Evolutionary conservation across 2,113 vertebrate species (phyloP), one percentile per base, ranked within the genome.

Genomic region (Peromyscus polionotus): DNA sequence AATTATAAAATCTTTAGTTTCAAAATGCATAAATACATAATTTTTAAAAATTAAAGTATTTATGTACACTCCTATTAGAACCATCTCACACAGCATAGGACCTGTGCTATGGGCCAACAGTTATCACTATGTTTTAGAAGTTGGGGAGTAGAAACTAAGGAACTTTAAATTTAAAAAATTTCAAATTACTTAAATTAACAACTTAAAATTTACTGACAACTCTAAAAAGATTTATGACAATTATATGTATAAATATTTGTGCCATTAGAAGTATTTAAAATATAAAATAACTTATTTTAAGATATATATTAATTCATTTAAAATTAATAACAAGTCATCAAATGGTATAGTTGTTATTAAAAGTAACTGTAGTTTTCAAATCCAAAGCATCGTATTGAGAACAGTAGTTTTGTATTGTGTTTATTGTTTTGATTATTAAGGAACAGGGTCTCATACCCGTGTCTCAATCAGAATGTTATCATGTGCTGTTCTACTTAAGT

Each of bases 151-250:
- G 39, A 79, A 28, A 59, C 17, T 89, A 59, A 54, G 57, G 57
- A 59, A 59, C 57, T 16, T 59, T 59, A 16, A 59, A 59, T 59
- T 59, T 59, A 3, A 59, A 59, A 59, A 59, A 59, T 4, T 17
- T 59, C 17, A 59, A 59, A 59, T 59, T 59, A 59, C 57, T 59
- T 59, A 59, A 59, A 19, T 59, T 59, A 59, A 59, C 57, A 16
- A 59, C 57, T 59, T 59, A 95, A 95, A 94, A 90, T 33, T 57
- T 90, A 90, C 36, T 91, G 28, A 77, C 9, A 91, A 76, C 4
- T 54, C 87, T 75, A 72, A 67, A 75, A 85, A 54, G 10, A 54
- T 54, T 54, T 54, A 54, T 54, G 48, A 54, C 51, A 54, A 54
- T 54, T 54, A 54, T 54, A 8, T 12, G 51, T 54, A 51, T 51